These are phyloP conservation scores for Crotalus helleri DNA, from an alignment of 2,113 vertebrate genomes.

Conservation along the genomic window DNA sequence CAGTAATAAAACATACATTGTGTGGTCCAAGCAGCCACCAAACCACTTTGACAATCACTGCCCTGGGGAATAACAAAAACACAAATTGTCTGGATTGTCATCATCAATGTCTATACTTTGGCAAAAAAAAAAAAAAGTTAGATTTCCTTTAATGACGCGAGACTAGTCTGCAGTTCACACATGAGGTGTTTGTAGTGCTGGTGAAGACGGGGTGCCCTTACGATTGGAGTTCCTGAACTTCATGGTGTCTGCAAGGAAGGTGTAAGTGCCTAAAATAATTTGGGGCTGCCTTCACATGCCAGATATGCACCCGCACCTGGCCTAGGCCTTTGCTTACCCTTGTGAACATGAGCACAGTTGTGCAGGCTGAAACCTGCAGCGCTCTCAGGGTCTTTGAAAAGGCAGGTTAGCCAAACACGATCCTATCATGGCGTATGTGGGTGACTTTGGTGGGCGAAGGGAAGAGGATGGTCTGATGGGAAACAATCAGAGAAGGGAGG, in stretches of 20 bases:
- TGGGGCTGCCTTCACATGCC: no score
- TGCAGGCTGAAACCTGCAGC: neutral
- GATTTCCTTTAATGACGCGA: neutral
- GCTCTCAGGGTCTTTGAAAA: neutral
- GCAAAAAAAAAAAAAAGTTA: neutral
- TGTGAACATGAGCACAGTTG: neutral
- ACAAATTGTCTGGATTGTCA: neutral
- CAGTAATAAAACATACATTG: neutral
- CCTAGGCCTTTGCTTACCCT: neutral
- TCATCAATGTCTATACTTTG: neutral
- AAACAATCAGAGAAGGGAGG: no score
- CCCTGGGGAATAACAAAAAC: neutral
- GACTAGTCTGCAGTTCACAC: neutral
- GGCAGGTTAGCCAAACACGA: no score
- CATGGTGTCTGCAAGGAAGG: neutral
- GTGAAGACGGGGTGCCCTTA: neutral
- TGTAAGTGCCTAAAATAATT: neutral
- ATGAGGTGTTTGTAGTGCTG: neutral
- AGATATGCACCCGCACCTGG: neutral
- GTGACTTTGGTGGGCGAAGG: no score
- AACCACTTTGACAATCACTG: neutral
- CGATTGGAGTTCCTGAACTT: neutral
- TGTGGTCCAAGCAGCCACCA: slow-evolving; percentile 29
- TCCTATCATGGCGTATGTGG: no score
- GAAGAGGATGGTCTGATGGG: no score